Base-by-base conservation (phyloP, 30 jellyfish, hydroid and myxozoan species). In the Turritopsis dohrnii region DNA sequence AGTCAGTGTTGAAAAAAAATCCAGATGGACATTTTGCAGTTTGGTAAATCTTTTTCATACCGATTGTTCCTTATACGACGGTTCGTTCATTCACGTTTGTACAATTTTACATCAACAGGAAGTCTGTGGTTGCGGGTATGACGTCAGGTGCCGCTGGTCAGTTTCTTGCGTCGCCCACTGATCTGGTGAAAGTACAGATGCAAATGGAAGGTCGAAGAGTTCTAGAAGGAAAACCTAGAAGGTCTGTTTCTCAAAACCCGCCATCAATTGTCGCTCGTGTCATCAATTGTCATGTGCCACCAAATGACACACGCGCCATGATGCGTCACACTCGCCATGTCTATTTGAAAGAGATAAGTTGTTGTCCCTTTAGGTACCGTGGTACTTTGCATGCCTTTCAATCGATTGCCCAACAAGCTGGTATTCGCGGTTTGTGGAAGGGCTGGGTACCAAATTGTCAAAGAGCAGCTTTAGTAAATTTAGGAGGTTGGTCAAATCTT, bases 381-480 rank as follows among this genome's bases (percentile, higher is more conserved):
- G 79, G 75, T 66, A 88, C 95, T 1, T 21, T 82, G 53, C 96
- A 92, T 76, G 98, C 98, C 66, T 92, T 92, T 65, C 52, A 71
- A 72, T 66, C 73, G 72, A 81, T 92, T 27, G 88, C 84, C n/a
- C 79, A 87, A 18, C 88, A 85, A 29, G 29, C 66, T 79, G 98
- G 98, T 27, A 29, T 87, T 7, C 80, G 60, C 17, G 98, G 98
- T 21, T 75, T 92, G 23, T 92, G 98, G 98, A 92, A 86, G 76
- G 98, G 98, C 28, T 92, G 98, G 98, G 65, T 81, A 9, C 98
- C 98, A 28, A 92, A 92, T 92, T 96, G 88, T 21, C 98, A 92
- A 76, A 75, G 98, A 71, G 98, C 98, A 7, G 98, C 98, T 20
- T 85, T 92, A 30, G 98, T 92, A 7, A 92, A 92, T 71, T 74